These are phyloP conservation scores for Prosapia bicincta DNA, from an alignment of 2,888 invertebrate genomes.

Conservation along the genomic window DNA sequence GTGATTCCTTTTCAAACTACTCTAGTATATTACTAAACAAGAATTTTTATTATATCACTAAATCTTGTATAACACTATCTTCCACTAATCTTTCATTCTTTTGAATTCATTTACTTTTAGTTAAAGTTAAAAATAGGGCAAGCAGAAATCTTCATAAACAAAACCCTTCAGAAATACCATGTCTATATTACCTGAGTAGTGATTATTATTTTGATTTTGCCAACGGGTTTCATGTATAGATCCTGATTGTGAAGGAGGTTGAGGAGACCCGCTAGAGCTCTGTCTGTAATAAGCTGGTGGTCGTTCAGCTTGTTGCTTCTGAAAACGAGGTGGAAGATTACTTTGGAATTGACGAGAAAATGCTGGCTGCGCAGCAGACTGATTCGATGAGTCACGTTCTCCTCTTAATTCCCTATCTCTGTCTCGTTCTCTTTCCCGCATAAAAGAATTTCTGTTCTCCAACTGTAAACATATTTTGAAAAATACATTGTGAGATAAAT, in stretches of 20 bases:
- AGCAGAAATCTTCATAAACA: too few species aligned
- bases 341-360: constrained; percentile 75
- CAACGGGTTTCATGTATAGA: neutral
- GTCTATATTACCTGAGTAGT: constrained; percentile 19
- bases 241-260: constrained; percentile 11
- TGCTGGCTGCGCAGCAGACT: constrained; percentile 45
- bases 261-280: constrained; percentile 17
- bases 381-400: constrained; percentile 38
- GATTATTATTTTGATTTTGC: neutral
- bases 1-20: too few species aligned
- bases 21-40: too few species aligned
- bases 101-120: too few species aligned
- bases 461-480: constrained; percentile 7
- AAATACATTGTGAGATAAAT: too few species aligned
- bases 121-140: too few species aligned
- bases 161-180: too few species aligned
- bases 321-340: constrained; percentile 82
- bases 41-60: too few species aligned
- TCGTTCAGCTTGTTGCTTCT: constrained; percentile 61
- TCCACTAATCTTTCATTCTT: too few species aligned
- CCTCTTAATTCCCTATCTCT: constrained; percentile 34
- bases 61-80: too few species aligned
- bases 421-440: constrained; percentile 42
- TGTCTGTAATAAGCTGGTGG: constrained; percentile 8
- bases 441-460: constrained; percentile 11